Base-by-base conservation (phyloP, 2,113 vertebrate genomes). In the Strigops habroptila region DNA sequence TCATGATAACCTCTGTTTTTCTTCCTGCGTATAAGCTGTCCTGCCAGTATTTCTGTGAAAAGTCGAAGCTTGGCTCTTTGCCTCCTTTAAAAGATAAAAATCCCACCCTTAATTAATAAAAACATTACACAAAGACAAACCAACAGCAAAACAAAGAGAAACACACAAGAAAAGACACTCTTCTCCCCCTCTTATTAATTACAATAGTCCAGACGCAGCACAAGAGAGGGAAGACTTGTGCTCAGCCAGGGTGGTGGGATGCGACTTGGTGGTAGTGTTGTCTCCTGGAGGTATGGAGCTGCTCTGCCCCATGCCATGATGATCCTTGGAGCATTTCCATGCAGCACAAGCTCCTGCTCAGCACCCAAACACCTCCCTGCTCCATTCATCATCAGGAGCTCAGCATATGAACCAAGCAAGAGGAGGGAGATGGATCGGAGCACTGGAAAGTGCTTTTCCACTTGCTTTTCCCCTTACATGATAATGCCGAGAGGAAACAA, bases 401-500 rank as follows among this genome's bases (percentile, higher is more conserved):
- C 70, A 17, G 21, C 19, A 33, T 48, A 69, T 7, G 79, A 77
- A 37, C n/a, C 30, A n/a, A 80, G 80, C 41, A 35, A 52, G 4
- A 9, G 2, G 3, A 46, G 24, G 68, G 86, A 93, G 78, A 18
- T 3, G 60, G 37, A 51, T 52, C 27, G 8, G 43, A 88, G 55
- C 75, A 64, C 18, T 73, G 82, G n/a, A 78, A 82, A 46, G 7
- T 44, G 31, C 63, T 92, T 81, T 93, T 82, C 77, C 51, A n/a
- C n/a, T 35, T 30, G 13, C 43, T 43, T 79, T 62, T 27, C 7
- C 65, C 64, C 88, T 51, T 70, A 67, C 89, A 24, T 39, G 93
- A 86, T 49, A 93, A 90, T 8, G 27, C 73, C 2, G 24, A 84
- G 88, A 95, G 93, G 94, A 97, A 97, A 95, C 31, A 74, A 96